A percentile compares a stretch with the other conserved stretches of the same genome.
Conservation (phyloP, 1,140 invertebrate genomes). For the Aphelenchoides besseyi region DNA sequence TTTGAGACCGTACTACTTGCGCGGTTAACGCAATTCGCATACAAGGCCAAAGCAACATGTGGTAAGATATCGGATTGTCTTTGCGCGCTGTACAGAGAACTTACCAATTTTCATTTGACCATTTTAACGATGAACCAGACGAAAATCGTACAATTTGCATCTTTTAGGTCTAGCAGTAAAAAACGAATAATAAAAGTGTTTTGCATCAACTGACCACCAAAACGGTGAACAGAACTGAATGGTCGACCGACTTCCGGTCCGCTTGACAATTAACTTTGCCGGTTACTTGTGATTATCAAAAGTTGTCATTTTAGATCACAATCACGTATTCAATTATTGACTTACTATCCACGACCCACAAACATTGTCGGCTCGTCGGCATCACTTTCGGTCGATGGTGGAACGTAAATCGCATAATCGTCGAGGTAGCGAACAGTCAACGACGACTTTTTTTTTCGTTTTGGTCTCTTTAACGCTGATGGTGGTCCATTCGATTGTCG, state of each 20-base stretch:
- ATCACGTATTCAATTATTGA: not conserved
- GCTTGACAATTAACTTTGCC: not conserved
- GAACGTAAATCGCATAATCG: constrained; percentile 30
- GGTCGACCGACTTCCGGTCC: not conserved
- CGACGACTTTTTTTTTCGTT: not conserved
- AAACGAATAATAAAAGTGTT: too few species aligned
- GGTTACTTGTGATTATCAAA: not conserved
- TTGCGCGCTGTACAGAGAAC: too few species aligned
- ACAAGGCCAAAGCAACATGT: too few species aligned
- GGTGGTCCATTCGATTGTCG: constrained; percentile 3
- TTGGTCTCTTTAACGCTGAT: not conserved
- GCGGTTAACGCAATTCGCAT: too few species aligned
- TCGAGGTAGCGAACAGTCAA: constrained; percentile 25
- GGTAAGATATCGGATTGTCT: too few species aligned
- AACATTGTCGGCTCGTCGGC: constrained; percentile 35
- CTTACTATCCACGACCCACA: constrained; percentile 19
- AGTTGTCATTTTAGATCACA: constrained; percentile 16
- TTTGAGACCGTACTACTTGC: too few species aligned
- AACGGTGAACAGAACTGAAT: too few species aligned
- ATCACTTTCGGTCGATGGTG: constrained; percentile 36
- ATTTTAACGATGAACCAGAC: too few species aligned
- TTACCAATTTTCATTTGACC: too few species aligned
- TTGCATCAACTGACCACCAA: too few species aligned
- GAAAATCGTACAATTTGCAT: too few species aligned
- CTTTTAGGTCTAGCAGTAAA: too few species aligned